Percentiles rank a stretch among this genome's conserved stretches.
Evolutionary conservation across 1,140 invertebrate genomes (phyloP).

Genomic region (Drosophila azteca): DNA sequence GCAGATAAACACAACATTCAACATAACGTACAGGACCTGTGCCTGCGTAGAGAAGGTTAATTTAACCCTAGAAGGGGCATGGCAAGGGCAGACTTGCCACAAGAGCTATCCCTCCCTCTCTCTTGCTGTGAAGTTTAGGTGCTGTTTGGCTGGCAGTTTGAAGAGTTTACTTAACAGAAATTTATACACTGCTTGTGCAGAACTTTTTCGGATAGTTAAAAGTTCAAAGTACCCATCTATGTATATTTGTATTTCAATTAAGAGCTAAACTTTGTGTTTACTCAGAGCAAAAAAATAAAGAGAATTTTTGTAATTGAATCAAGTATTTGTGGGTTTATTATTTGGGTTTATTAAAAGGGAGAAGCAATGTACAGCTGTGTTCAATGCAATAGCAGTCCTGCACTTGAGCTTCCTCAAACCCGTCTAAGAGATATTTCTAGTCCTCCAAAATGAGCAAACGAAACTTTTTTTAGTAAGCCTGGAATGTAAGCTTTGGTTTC

Average conservation of each 20-base stretch:
- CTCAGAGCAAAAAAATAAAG: not conserved
- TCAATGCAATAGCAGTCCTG: too few species aligned
- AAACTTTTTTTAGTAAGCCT: too few species aligned
- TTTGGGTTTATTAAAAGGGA: too few species aligned
- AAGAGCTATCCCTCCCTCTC: not conserved
- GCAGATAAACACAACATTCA: constrained; percentile 46
- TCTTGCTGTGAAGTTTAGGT: constrained; percentile 3
- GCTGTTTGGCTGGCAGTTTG: constrained; percentile 27
- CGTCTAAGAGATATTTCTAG: too few species aligned
- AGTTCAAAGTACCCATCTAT: constrained; percentile 15
- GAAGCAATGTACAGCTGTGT: too few species aligned
- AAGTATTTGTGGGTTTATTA: constrained; percentile 2
- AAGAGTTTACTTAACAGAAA: constrained; percentile 31
- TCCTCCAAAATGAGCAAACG: too few species aligned
- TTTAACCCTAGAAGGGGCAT: constrained; percentile 36
- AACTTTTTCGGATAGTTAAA: constrained; percentile 30
- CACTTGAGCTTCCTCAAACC: too few species aligned
- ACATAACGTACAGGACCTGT: constrained; percentile 16
- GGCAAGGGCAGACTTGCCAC: not conserved
- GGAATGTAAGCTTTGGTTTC: too few species aligned
- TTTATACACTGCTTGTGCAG: constrained; percentile 2
- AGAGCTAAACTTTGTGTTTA: not conserved
- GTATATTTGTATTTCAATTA: too few species aligned
- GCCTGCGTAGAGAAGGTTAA: not conserved
- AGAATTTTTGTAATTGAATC: not conserved